Percentiles rank a stretch among this genome's conserved stretches.
These are phyloP conservation scores for Melanotaenia pygmaea DNA, from an alignment of 2,797 vertebrate species.

Conservation along the genomic window DNA sequence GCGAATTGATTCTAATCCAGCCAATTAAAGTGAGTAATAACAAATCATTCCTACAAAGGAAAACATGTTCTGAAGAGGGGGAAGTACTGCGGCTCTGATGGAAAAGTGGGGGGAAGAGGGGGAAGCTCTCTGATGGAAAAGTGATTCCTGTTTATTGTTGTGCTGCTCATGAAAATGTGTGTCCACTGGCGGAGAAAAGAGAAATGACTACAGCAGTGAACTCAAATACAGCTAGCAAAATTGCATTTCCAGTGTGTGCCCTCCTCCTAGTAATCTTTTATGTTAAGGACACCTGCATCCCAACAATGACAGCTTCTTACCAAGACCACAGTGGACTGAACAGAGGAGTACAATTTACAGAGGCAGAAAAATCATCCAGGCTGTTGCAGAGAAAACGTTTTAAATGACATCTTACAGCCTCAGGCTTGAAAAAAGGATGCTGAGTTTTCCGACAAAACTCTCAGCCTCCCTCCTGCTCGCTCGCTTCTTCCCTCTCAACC, in stretches of 20 bases:
- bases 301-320: neutral
- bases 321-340: constrained; percentile 29
- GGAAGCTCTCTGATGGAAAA: constrained; percentile 20
- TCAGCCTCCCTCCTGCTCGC: constrained; percentile 21
- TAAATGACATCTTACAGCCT: constrained; percentile 65
- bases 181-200: constrained; percentile 14
- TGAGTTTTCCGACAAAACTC: constrained; percentile 52
- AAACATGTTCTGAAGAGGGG: constrained; percentile 65
- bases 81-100: constrained; percentile 13
- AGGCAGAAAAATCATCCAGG: constrained; percentile 36
- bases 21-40: constrained; percentile 83
- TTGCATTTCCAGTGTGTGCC: constrained; percentile 37
- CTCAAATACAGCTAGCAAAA: constrained; percentile 16
- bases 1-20: constrained; percentile 82
- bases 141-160: constrained; percentile 43
- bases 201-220: constrained; percentile 1
- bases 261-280: constrained; percentile 35
- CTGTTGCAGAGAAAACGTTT: constrained; percentile 53
- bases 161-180: constrained; percentile 20
- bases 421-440: constrained; percentile 58
- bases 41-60: constrained; percentile 78
- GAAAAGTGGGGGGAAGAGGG: constrained; percentile 43
- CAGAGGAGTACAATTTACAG: constrained; percentile 27
- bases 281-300: constrained; percentile 14
- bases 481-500: constrained; percentile 6